Conservation (phyloP, 2,888 invertebrate species). For the Aradus depressus region DNA sequence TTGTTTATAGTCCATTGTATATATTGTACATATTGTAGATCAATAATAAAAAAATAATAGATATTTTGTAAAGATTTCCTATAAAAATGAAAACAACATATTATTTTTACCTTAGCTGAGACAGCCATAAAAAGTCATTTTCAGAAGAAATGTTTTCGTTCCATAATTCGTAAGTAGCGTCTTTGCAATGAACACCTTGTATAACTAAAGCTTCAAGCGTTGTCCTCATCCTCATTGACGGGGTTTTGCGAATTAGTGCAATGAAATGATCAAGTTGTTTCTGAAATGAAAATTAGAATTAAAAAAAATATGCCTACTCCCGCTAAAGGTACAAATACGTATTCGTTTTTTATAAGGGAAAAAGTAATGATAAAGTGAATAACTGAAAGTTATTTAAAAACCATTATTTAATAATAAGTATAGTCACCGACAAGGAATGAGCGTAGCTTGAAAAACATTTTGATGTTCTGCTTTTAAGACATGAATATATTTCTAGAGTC, state of each 20-base stretch:
- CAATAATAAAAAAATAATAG: no score
- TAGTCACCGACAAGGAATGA: background rate
- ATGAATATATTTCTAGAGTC: slow-evolving; percentile 65
- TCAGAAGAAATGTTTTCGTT: slow-evolving; percentile 53
- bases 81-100: no score
- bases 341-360: background rate
- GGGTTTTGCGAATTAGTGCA: slow-evolving; percentile 55
- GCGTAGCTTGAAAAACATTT: slow-evolving; percentile 1
- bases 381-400: background rate
- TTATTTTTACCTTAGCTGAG: slow-evolving; percentile 50
- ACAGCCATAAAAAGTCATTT: slow-evolving; percentile 73
- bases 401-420: background rate
- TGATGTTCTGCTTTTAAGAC: slow-evolving; percentile 38
- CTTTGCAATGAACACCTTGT: slow-evolving; percentile 75
- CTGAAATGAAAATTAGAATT: slow-evolving; percentile 29
- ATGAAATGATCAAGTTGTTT: slow-evolving; percentile 63
- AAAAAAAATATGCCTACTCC: background rate
- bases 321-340: background rate
- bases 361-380: background rate
- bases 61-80: no score
- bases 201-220: slow-evolving; percentile 73
- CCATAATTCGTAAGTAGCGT: slow-evolving; percentile 58
- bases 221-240: slow-evolving; percentile 49
- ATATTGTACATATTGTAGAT: no score
- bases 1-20: no score